A percentile compares a stretch with the other conserved stretches of the same genome.
These are phyloP conservation scores for Malacoraja senta DNA, from an alignment of 2,797 vertebrate species.

Conservation along the genomic window DNA sequence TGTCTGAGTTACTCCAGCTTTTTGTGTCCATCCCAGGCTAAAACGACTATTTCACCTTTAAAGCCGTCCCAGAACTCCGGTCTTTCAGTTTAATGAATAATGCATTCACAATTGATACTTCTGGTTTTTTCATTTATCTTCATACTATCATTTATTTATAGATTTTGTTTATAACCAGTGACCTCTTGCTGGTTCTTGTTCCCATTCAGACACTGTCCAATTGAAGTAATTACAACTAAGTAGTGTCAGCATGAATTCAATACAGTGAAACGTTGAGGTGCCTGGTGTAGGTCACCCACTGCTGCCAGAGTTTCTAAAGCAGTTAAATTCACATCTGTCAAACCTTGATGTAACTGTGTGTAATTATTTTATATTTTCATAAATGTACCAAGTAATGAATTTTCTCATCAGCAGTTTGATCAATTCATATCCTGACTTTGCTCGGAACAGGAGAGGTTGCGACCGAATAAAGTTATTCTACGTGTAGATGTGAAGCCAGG, in stretches of 20 bases:
- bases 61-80: neutral
- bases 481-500: neutral
- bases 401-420: neutral
- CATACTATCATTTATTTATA: neutral
- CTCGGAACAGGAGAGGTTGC: neutral
- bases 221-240: neutral
- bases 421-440: neutral
- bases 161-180: neutral
- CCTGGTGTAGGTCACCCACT: neutral
- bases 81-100: neutral
- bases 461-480: neutral
- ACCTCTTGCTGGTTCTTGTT: neutral
- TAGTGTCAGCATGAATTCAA: neutral
- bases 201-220: neutral
- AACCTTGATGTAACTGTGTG: neutral
- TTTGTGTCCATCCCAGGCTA: neutral
- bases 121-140: slow-evolving; percentile 22
- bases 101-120: neutral
- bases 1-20: no score
- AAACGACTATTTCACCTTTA: neutral
- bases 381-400: neutral
- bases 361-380: neutral
- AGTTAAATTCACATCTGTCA: neutral
- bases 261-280: neutral
- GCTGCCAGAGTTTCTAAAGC: neutral